Evolutionary conservation across 2,888 invertebrate genomes (phyloP), one percentile per base, ranked within the genome.

Genomic region (Nebria salina): DNA sequence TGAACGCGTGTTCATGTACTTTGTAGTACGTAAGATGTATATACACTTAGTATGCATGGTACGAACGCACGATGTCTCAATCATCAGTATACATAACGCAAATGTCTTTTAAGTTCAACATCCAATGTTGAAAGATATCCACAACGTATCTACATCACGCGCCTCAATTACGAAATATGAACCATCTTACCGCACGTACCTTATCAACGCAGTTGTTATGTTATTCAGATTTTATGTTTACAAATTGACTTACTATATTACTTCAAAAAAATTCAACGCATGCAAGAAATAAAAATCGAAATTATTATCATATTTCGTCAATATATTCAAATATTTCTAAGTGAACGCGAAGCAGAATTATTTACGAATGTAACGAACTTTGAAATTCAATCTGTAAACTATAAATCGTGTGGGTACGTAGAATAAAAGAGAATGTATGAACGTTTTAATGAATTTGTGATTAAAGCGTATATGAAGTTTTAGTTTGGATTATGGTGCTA

Each of bases 71-170:
- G 25, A 25, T 13, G 70, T 70, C 70, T 70, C 70, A 70, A 70
- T 70, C 70, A 70, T 70, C 70, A 70, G 70, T 70, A 70, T 70
- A 70, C 70, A 70, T 70, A 70, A 70, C 70, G 70, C 25, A 70
- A 70, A 70, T 70, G 70, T 70, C 70, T 70, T 70, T 70, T 26
- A 25, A 11, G 70, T 70, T 54, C 54, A 54, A 13, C 54, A 54
- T 54, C 54, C 54, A 54, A 54, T 54, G 54, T 54, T 54, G 54
- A 54, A 54, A 54, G 54, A 54, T 54, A 54, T 54, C 11, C 54
- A 54, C 54, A 54, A 54, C 13, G 54, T 54, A 54, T 13, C 54
- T 54, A 11, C 54, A 8, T 6, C 13, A 13, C 54, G 54, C 54
- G 11, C 54, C 54, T 54, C 54, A 54, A 54, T 54, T 54, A 54